phyloP scores from a whole-genome alignment of 64 coral and sea anemone genomes.

The Astreopora myriophthalma region DNA sequence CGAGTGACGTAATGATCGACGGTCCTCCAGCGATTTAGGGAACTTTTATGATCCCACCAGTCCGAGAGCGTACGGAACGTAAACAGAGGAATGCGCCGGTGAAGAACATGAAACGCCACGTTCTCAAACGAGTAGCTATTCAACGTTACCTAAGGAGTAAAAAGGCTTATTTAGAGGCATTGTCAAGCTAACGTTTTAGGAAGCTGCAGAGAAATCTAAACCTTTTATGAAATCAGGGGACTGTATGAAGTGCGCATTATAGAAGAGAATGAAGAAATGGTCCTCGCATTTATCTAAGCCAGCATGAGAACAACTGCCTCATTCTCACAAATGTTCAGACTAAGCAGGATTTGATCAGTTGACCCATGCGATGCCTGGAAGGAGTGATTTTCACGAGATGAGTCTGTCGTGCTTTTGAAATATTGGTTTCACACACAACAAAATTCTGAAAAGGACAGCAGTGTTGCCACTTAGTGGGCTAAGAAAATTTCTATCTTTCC shows the following conservation, averaged over 20 bases:
- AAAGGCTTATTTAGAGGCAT: neutral
- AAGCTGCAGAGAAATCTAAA: no score
- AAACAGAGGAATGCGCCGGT: conserved; percentile 89
- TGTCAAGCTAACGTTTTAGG: neutral
- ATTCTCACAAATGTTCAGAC: no score
- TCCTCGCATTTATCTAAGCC: no score
- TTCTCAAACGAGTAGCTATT: conserved; percentile 97
- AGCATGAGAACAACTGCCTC: no score
- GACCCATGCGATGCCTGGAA: neutral
- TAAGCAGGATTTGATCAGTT: no score
- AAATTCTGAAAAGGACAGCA: no score
- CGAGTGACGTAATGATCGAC: conserved; percentile 92
- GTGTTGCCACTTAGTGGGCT: no score
- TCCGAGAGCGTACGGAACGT: conserved; percentile 77
- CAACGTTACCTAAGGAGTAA: conserved; percentile 67
- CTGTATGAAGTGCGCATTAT: no score
- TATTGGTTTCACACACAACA: no score
- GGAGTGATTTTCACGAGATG: neutral
- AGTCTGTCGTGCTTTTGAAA: neutral
- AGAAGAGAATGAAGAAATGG: neutral
- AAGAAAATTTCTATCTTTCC: no score
- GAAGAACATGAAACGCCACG: conserved; percentile 91
- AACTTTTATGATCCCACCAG: conserved; percentile 95
- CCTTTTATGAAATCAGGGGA: no score
- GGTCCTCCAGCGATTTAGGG: conserved; percentile 83